phyloP scores from a whole-genome alignment of 2,113 vertebrate genomes.

The Nipponia nippon region DNA sequence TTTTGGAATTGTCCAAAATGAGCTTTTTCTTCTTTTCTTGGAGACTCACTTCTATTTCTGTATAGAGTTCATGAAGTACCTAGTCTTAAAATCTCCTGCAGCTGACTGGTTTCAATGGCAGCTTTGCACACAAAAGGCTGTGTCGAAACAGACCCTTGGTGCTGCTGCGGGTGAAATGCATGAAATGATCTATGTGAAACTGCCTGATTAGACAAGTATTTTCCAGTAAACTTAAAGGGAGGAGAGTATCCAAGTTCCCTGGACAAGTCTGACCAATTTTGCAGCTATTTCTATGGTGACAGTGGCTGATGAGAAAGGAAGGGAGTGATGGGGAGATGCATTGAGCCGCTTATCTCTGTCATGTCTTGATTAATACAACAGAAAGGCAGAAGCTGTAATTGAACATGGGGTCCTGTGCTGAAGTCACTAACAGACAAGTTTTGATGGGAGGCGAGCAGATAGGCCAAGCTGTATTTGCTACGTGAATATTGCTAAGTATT shows the following conservation, averaged over 20 bases:
- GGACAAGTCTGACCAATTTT: neutral
- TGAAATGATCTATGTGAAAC: neutral
- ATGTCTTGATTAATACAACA: neutral
- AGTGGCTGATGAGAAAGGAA: neutral
- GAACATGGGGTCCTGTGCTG: neutral
- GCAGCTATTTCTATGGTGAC: neutral
- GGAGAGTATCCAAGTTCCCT: neutral
- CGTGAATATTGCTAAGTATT: neutral
- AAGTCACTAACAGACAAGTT: neutral
- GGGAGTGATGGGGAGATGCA: neutral
- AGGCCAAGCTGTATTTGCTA: neutral
- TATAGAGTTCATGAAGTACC: neutral
- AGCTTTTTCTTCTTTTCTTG: slow-evolving; percentile 3
- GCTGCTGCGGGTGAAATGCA: neutral
- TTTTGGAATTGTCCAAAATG: slow-evolving; percentile 1
- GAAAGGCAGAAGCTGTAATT: neutral
- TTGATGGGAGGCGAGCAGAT: neutral
- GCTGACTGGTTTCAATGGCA: neutral
- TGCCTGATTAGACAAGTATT: neutral
- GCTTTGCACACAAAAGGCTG: neutral
- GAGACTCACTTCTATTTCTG: neutral
- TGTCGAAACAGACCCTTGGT: neutral
- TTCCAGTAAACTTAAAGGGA: neutral
- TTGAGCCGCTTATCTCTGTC: neutral
- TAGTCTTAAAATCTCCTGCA: neutral